A percentile compares a stretch with the other conserved stretches of the same genome.
Conservation (phyloP, 2,113 vertebrate genomes). For the Ciconia boyciana region DNA sequence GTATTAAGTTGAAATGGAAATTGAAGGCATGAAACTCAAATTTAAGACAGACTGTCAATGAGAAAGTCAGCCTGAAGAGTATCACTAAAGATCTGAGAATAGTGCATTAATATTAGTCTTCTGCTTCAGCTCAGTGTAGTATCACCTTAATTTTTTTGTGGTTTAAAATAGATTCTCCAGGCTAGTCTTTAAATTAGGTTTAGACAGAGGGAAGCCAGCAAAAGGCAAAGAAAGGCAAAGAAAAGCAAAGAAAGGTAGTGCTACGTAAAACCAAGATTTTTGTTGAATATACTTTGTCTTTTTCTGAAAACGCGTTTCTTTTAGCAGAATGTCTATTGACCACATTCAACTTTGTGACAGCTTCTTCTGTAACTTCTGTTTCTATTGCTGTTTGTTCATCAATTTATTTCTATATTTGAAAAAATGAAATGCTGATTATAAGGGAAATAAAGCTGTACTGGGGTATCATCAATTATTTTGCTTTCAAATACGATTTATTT, state of each 20-base stretch:
- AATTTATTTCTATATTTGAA: conserved; percentile 48
- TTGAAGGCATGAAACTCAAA: background rate
- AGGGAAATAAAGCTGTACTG: conserved; percentile 47
- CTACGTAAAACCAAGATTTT: background rate
- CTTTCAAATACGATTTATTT: conserved; percentile 64
- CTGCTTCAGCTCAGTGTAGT: background rate
- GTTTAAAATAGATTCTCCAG: background rate
- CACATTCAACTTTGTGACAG: background rate
- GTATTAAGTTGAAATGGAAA: background rate
- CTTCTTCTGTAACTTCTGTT: background rate
- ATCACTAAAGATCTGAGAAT: background rate
- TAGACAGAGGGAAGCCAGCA: background rate
- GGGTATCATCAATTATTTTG: conserved; percentile 50
- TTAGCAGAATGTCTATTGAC: background rate
- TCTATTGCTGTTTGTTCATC: background rate
- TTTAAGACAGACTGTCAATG: background rate
- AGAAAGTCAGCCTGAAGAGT: background rate
- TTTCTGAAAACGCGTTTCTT: background rate
- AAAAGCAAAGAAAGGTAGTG: background rate
- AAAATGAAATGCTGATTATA: conserved; percentile 61
- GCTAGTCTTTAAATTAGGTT: background rate
- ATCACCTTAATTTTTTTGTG: background rate
- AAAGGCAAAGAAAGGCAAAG: background rate
- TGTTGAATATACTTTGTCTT: background rate
- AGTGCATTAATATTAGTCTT: background rate